phyloP scores from a whole-genome alignment of 2,113 vertebrate genomes.

The Nanger granti region DNA sequence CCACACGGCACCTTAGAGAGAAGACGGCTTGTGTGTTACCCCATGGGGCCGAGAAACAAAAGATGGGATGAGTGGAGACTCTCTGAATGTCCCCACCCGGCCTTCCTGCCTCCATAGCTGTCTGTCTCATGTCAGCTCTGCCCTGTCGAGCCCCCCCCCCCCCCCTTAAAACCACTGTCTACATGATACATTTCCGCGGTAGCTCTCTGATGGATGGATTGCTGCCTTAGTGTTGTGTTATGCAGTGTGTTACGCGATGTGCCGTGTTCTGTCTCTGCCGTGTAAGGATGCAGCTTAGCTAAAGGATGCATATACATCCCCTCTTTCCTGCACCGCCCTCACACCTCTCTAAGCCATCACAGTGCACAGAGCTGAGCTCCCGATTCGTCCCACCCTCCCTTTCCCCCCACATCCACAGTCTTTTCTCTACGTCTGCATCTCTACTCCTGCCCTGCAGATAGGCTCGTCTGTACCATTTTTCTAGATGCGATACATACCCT shows the following conservation, averaged over 20 bases:
- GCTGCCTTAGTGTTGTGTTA: neutral
- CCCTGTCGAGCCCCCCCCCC: no score
- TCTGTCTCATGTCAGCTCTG: neutral
- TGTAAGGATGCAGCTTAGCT: neutral
- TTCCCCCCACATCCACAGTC: neutral
- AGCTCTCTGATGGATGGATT: neutral
- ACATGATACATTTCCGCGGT: rapidly evolving
- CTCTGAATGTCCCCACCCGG: rapidly evolving
- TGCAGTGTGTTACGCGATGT: rapidly evolving
- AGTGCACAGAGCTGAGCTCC: neutral
- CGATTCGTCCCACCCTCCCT: neutral
- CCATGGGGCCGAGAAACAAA: rapidly evolving
- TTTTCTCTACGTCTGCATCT: neutral
- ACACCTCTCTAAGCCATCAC: neutral
- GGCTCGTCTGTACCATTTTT: neutral
- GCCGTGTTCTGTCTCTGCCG: neutral
- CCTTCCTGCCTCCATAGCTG: rapidly evolving
- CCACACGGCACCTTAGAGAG: rapidly evolving
- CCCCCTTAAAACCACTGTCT: neutral
- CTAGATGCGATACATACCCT: no score
- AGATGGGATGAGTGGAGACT: rapidly evolving
- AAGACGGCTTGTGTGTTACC: rapidly evolving
- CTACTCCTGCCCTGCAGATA: neutral
- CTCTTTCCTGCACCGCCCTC: neutral
- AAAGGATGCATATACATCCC: rapidly evolving